Base-by-base conservation (phyloP, 2,113 vertebrate genomes). In the Mobula hypostoma region DNA sequence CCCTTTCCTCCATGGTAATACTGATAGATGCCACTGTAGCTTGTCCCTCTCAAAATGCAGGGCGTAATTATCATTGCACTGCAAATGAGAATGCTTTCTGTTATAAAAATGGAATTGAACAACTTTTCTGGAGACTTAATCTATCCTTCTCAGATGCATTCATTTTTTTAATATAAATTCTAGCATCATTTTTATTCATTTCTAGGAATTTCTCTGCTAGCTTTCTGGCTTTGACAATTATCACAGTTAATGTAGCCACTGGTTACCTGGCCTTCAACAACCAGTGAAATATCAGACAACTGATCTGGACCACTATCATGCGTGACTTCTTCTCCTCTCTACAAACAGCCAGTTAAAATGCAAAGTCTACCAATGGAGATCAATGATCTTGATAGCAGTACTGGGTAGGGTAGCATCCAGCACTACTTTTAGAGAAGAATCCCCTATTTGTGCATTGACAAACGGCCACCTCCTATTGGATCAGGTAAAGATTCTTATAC, bases 401-500 rank as follows among this genome's bases (percentile, higher is more conserved):
- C 68, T 29, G 12, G 14, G 8, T 32, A 68, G 15, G 15, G 24
- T 21, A 93, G 70, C 68, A 40, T 74, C 68, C 7, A 93, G 68
- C 68, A 74, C 19, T 36, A 24, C 36, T 74, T 48, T 93, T 48
- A 72, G 90, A 93, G 11, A 1, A 36, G 17, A 19, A 19, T 48
- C 66, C 14, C 36, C 70, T 92, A 7, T 4, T 29, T 63, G 29
- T 19, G 68, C 72, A 17, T 93, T 40, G 48, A 74, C 32, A 74
- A 36, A 14, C 66, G 36, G 66, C 63, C 66, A 74, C 9, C 36
- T 66, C n/a, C 29, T 24, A 36, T 12, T 68, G 29, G 14, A 21
- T 72, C 90, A 74, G 32, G 0, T 93, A 48, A 63, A 93, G 90
- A 19, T 32, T 74, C n/a, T 93, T 93, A 48, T 93, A 74, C 90